A percentile compares a stretch with the other conserved stretches of the same genome.
Evolutionary conservation across 2,113 vertebrate genomes (phyloP).

Genomic region (Nothobranchius kuhntae): DNA sequence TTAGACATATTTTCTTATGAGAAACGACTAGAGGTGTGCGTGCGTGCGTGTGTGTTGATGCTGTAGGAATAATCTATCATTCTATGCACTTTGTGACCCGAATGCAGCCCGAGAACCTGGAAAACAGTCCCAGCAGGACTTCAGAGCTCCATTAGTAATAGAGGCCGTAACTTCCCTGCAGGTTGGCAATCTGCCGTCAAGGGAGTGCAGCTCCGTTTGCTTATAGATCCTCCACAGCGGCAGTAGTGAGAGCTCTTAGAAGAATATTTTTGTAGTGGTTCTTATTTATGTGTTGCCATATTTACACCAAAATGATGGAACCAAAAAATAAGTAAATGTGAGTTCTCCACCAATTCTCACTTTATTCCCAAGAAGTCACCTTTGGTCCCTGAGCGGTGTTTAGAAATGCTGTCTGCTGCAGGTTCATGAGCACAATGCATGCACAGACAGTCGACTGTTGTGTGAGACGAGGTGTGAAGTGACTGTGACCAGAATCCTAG

Average conservation of each 20-base stretch:
- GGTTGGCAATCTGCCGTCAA: constrained; percentile 44
- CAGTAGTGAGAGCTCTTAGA: background rate
- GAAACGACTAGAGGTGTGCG: constrained; percentile 5
- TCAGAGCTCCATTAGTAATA: constrained; percentile 25
- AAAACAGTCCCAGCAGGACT: background rate
- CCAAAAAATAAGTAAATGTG: constrained; percentile 19
- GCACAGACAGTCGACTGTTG: constrained; percentile 60
- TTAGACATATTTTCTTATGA: constrained; percentile 14
- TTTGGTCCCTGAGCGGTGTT: constrained; percentile 13
- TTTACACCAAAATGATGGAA: constrained; percentile 11
- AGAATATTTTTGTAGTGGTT: constrained; percentile 12
- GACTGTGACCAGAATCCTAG: constrained; percentile 48
- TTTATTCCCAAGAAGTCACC: constrained; percentile 27
- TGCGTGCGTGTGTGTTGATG: background rate
- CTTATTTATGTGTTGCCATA: background rate
- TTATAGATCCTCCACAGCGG: constrained; percentile 6
- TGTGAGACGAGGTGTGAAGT: constrained; percentile 68
- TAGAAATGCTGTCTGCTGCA: constrained; percentile 44
- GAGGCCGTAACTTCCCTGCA: constrained; percentile 36
- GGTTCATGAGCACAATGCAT: constrained; percentile 55
- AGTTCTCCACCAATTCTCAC: constrained; percentile 11
- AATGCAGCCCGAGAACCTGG: background rate
- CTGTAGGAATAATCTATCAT: too few species aligned
- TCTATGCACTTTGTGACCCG: too few species aligned
- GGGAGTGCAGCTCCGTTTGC: constrained; percentile 34